Evolutionary conservation across 2,888 invertebrate genomes (phyloP).

Genomic region (Hirtodrosophila alboralis): DNA sequence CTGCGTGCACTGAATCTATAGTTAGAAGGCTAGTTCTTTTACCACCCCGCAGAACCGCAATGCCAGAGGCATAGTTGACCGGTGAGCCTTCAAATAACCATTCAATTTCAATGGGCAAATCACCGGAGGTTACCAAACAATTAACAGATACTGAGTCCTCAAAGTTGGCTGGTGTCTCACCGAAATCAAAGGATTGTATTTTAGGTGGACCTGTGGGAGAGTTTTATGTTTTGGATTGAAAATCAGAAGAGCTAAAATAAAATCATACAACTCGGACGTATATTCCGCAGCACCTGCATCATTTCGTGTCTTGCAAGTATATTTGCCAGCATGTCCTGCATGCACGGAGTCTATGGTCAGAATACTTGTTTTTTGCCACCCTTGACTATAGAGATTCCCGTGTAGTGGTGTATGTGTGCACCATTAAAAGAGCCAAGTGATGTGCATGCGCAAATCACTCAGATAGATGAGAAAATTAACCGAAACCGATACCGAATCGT

Average conservation of each 20-base stretch:
- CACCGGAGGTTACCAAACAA: slow-evolving; percentile 89
- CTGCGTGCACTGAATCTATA: slow-evolving; percentile 88
- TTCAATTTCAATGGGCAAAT: slow-evolving; percentile 87
- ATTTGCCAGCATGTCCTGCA: slow-evolving; percentile 89
- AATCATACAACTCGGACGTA: slow-evolving; percentile 86
- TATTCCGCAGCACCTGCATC: slow-evolving; percentile 88
- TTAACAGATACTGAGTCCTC: slow-evolving; percentile 89
- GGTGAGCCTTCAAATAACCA: slow-evolving; percentile 87
- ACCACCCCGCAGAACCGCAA: slow-evolving; percentile 86
- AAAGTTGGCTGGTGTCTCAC: slow-evolving; percentile 88
- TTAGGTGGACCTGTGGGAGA: slow-evolving; percentile 88
- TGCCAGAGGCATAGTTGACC: slow-evolving; percentile 84
- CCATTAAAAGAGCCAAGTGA: slow-evolving; percentile 86
- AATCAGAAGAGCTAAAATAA: slow-evolving; percentile 26
- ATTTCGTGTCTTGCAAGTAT: slow-evolving; percentile 90
- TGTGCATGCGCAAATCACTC: slow-evolving; percentile 88
- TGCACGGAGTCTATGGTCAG: slow-evolving; percentile 87
- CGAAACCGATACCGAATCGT: slow-evolving; percentile 87
- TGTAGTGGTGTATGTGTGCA: slow-evolving; percentile 81
- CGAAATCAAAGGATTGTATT: slow-evolving; percentile 90
- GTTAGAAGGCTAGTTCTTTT: slow-evolving; percentile 87
- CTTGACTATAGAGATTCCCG: slow-evolving; percentile 84
- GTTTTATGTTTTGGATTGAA: slow-evolving; percentile 6
- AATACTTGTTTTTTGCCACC: slow-evolving; percentile 87
- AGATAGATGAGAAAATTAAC: slow-evolving; percentile 86